Conservation (phyloP, 2,113 vertebrate species). For the Connochaetes taurinus region DNA sequence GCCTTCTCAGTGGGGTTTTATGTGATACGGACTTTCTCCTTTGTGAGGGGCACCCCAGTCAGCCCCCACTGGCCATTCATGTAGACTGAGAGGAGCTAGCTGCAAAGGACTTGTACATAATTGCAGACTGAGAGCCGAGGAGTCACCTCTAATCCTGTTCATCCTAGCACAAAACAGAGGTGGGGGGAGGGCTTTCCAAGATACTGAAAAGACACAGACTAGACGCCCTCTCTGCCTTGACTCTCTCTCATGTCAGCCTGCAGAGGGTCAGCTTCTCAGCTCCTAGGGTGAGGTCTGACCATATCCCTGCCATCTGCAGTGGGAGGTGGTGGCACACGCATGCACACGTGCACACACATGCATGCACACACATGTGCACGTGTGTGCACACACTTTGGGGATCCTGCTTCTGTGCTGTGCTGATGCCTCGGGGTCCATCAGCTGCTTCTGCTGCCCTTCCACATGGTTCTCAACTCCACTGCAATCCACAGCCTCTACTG, state of each 20-base stretch:
- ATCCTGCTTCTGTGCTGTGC: background rate
- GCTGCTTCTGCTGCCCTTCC: no score
- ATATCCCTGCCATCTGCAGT: no score
- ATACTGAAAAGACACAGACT: background rate
- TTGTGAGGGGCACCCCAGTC: background rate
- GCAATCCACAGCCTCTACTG: background rate
- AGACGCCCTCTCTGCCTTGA: background rate
- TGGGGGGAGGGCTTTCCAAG: background rate
- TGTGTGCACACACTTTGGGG: background rate
- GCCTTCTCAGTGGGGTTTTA: background rate
- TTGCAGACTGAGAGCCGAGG: background rate
- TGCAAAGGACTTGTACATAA: background rate
- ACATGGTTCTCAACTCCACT: background rate
- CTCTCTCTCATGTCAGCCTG: background rate
- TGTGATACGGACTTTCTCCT: background rate
- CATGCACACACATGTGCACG: fast-evolving
- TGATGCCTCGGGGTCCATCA: fast-evolving
- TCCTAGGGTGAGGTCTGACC: fast-evolving
- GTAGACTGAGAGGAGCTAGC: background rate
- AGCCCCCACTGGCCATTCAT: background rate
- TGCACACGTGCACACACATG: fast-evolving
- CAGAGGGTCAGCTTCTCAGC: background rate
- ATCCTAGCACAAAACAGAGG: background rate
- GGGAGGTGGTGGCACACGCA: fast-evolving
- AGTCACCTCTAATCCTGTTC: background rate